phyloP scores from a whole-genome alignment of 2,797 vertebrate genomes.

The Poeciliopsis paucimaculata region DNA sequence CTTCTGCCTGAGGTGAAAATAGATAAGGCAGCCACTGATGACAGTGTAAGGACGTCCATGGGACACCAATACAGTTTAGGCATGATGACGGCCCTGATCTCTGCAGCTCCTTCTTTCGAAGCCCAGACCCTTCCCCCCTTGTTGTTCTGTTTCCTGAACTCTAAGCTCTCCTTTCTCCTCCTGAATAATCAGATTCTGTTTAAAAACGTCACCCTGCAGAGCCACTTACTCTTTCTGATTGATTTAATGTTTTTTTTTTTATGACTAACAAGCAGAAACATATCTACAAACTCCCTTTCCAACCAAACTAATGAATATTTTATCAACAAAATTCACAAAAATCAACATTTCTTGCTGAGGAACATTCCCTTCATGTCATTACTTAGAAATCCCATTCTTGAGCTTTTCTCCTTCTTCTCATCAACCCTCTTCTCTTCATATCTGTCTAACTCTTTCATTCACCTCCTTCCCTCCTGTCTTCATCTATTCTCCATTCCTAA shows the following conservation, averaged over 20 bases:
- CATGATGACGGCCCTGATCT: conserved; percentile 84
- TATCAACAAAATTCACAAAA: conserved; percentile 19
- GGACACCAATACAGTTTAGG: conserved; percentile 91
- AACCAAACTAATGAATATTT: conserved; percentile 32
- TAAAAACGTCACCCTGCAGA: conserved; percentile 34
- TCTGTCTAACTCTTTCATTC: conserved; percentile 9
- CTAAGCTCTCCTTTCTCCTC: conserved; percentile 29
- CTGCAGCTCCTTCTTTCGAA: conserved; percentile 71
- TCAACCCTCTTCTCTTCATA: conserved; percentile 8
- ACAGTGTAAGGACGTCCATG: conserved; percentile 88
- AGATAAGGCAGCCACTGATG: conserved; percentile 94
- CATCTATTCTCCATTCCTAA: conserved; percentile 45
- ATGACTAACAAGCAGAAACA: conserved; percentile 51
- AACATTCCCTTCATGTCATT: not conserved
- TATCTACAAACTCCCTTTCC: conserved; percentile 26
- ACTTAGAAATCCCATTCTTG: not conserved
- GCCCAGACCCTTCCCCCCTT: conserved; percentile 52
- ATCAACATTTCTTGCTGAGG: conserved; percentile 9
- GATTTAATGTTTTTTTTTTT: conserved; percentile 30
- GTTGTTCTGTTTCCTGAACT: conserved; percentile 46
- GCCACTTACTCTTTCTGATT: conserved; percentile 25
- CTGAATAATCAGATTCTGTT: conserved; percentile 38
- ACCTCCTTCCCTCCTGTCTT: conserved; percentile 19
- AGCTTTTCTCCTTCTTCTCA: conserved; percentile 13
- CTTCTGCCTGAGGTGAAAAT: conserved; percentile 99